These are phyloP conservation scores for Lochmaea capreae DNA, from an alignment of 2,888 invertebrate genomes.

Conservation along the genomic window DNA sequence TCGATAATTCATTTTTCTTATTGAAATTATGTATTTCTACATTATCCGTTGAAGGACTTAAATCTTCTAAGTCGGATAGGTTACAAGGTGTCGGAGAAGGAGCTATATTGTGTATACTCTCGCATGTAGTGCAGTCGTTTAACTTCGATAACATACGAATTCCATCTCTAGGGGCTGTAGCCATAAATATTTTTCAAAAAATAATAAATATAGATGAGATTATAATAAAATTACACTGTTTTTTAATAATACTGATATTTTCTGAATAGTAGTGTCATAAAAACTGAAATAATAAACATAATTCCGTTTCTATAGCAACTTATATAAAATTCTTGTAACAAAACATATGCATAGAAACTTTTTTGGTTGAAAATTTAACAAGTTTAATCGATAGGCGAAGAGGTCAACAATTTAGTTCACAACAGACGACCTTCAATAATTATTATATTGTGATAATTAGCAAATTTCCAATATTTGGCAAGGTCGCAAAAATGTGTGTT, in stretches of 20 bases:
- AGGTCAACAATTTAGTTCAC: neutral
- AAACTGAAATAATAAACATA: constrained; percentile 16
- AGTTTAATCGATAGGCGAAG: constrained; percentile 9
- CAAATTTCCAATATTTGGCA: neutral
- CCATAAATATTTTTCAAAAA: constrained; percentile 13
- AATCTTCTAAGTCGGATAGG: constrained; percentile 18
- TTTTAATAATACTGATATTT: constrained; percentile 14
- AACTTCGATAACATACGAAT: constrained; percentile 29
- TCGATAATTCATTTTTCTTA: neutral
- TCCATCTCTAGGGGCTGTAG: constrained; percentile 14
- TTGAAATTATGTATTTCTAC: neutral
- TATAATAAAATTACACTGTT: neutral
- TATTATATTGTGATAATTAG: neutral
- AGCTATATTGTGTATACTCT: constrained; percentile 34
- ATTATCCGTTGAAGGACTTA: constrained; percentile 7
- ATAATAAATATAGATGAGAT: neutral
- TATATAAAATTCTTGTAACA: constrained; percentile 4
- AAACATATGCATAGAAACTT: constrained; percentile 10
- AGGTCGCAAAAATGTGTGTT: constrained; percentile 2
- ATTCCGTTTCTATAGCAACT: constrained; percentile 15
- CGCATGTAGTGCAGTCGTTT: constrained; percentile 39
- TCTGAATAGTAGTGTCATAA: constrained; percentile 8
- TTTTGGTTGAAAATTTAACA: neutral
- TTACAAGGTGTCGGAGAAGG: constrained; percentile 12
- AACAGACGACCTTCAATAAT: constrained; percentile 9